Evolutionary conservation across 2,888 invertebrate species (phyloP).

Genomic region (Dicycla oo): DNA sequence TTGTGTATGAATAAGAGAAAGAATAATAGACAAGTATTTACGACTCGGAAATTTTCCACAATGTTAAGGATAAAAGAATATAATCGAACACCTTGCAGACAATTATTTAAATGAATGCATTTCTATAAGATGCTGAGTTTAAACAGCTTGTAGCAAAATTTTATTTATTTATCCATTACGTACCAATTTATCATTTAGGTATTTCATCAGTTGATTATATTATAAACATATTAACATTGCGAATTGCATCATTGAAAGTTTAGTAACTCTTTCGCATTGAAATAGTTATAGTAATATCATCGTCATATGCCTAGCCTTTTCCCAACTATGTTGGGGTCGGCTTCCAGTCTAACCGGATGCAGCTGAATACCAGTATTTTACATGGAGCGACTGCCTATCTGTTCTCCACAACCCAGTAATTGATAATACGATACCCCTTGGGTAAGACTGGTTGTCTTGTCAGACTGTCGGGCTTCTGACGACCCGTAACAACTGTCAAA

Average conservation of each 20-base stretch:
- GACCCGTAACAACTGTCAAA: too few species aligned
- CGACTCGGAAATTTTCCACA: constrained; percentile 31
- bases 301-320: too few species aligned
- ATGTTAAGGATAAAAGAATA: constrained; percentile 21
- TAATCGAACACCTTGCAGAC: constrained; percentile 58
- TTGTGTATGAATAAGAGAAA: constrained; percentile 17
- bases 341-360: too few species aligned
- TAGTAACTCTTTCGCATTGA: constrained; percentile 31
- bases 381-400: too few species aligned
- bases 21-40: constrained; percentile 30
- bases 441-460: too few species aligned
- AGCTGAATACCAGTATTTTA: too few species aligned
- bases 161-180: constrained; percentile 44
- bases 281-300: constrained; percentile 21
- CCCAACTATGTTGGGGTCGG: too few species aligned
- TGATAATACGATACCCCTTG: too few species aligned
- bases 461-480: too few species aligned
- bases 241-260: constrained; percentile 32
- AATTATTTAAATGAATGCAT: constrained; percentile 56
- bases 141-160: constrained; percentile 43
- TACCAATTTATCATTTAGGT: constrained; percentile 47
- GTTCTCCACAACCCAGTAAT: too few species aligned
- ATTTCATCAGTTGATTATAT: constrained; percentile 52
- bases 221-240: constrained; percentile 48
- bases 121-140: constrained; percentile 43